A percentile compares a stretch with the other conserved stretches of the same genome.
Conservation (phyloP, 1,140 invertebrate species). For the Drosophila orosa region DNA sequence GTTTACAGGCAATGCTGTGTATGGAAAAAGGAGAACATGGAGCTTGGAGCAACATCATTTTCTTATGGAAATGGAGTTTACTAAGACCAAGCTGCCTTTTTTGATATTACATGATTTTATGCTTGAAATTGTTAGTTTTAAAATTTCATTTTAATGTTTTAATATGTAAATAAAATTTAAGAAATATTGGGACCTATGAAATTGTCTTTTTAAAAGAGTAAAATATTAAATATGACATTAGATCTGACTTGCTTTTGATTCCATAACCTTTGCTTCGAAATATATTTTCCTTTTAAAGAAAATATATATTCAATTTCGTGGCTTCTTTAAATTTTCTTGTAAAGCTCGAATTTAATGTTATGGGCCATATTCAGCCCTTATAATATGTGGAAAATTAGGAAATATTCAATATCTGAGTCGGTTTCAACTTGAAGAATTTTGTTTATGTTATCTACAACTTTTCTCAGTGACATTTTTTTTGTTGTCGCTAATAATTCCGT, state of each 20-base stretch:
- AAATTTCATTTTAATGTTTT: not conserved
- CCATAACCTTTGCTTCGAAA: not conserved
- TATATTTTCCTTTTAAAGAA: not conserved
- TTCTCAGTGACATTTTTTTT: conserved; percentile 2
- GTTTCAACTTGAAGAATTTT: not conserved
- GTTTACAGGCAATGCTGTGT: not conserved
- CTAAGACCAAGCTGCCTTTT: not conserved
- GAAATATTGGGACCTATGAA: not conserved
- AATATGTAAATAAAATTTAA: not conserved
- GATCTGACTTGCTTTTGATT: not conserved
- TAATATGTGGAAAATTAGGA: not conserved
- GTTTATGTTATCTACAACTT: not conserved
- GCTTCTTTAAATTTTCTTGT: not conserved
- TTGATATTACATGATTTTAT: not conserved
- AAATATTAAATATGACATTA: not conserved
- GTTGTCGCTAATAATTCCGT: conserved; percentile 21
- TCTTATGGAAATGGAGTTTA: not conserved
- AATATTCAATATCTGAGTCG: not conserved
- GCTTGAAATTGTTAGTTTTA: too few species aligned
- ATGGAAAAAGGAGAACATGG: not conserved
- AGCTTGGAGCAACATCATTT: not conserved
- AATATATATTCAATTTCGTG: not conserved
- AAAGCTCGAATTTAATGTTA: not conserved
- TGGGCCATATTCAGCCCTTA: too few species aligned
- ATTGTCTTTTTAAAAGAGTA: not conserved